These are phyloP conservation scores for Tigriopus californicus DNA, from an alignment of 2,888 invertebrate species.

Conservation along the genomic window DNA sequence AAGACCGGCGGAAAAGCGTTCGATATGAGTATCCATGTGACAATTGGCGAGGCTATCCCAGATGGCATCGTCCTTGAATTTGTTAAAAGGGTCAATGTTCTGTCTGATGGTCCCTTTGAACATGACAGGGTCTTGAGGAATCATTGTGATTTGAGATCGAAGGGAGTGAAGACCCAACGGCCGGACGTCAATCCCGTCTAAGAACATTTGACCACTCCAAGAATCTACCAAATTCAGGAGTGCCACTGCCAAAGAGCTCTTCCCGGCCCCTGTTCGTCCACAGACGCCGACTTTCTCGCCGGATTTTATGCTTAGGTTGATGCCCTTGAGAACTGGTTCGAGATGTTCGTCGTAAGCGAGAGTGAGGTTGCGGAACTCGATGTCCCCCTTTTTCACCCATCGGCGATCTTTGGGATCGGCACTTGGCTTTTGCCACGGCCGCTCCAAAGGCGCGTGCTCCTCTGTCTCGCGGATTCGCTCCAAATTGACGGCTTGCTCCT, in stretches of 20 bases:
- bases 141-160: conserved; percentile 63
- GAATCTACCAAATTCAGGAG: conserved; percentile 78
- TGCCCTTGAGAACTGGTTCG: conserved; percentile 27
- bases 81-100: conserved; percentile 77
- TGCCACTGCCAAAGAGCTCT: conserved; percentile 68
- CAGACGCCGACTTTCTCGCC: conserved; percentile 49
- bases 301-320: conserved; percentile 27
- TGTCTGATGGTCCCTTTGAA: conserved; percentile 76
- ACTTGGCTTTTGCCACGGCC: conserved; percentile 31
- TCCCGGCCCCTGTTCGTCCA: conserved; percentile 75
- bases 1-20: conserved; percentile 52
- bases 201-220: conserved; percentile 52
- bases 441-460: conserved; percentile 30
- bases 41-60: conserved; percentile 76
- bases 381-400: conserved; percentile 32
- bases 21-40: conserved; percentile 66
- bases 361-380: conserved; percentile 30
- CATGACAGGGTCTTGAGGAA: conserved; percentile 65
- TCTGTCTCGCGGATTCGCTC: conserved; percentile 86
- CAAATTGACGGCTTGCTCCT: conserved; percentile 79
- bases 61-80: conserved; percentile 55
- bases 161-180: conserved; percentile 65
- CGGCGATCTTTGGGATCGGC: conserved; percentile 42
- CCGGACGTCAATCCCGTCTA: conserved; percentile 64
- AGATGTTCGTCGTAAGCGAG: conserved; percentile 31